Base-by-base conservation (phyloP, 2,113 vertebrate genomes). In the Catharus bicknelli region DNA sequence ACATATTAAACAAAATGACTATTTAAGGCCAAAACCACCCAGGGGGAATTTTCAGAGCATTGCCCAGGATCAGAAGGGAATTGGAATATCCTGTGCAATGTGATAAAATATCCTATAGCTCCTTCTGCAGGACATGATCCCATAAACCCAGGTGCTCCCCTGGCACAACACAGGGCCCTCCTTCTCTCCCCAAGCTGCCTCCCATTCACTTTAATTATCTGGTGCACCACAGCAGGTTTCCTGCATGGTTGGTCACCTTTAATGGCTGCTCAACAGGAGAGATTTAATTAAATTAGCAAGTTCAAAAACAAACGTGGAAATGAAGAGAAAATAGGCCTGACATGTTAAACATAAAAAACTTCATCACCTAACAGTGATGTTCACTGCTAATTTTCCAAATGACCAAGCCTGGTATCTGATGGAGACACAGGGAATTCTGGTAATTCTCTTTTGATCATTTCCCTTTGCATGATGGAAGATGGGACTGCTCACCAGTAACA, bases 201-300 rank as follows among this genome's bases (percentile, higher is more conserved):
- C 76, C 83, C 40, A 30, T 79, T 74, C 74, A 30, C 88, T 95
- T 97, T 95, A 59, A 98, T 98, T 96, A 96, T 76, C 92, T 86
- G 90, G 48, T 45, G 86, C 91, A 86, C 95, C 96, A 96, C 97
- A 97, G 93, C 94, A 97, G 97, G 95, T 91, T 95, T 92, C 95
- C 86, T 96, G 95, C 96, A 96, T 1, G 88, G 94, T 93, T 95
- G 84, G 72, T 96, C 96, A 91, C 95, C 96, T 96, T 97, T 98
- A 98, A 98, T 90, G 58, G 96, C 88, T 96, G 95, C 96, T 95
- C 94, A 93, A 90, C 88, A 97, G 87, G 16, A 95, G 92, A 95
- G 94, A 98, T 98, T 96, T 98, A 98, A 99, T 98, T 98, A 98
- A 96, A 98, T 96, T 96, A 97, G 88, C 88, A 92, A 90, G 93